phyloP scores from a whole-genome alignment of 1,140 invertebrate genomes.

The Bombyx mandarina region DNA sequence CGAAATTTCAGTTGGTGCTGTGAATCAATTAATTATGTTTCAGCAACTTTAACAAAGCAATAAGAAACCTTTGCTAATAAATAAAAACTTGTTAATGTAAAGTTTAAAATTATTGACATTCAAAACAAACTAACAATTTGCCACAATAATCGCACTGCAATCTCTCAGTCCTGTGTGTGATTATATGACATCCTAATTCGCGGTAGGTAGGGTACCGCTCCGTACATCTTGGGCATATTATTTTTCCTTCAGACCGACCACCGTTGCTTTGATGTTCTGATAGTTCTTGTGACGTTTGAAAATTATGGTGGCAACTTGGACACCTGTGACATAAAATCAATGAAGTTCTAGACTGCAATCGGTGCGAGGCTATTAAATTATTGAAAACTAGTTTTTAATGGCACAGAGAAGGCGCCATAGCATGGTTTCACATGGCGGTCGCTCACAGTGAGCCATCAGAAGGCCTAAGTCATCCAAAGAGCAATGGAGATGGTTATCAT shows the following conservation, averaged over 20 bases:
- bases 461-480: too few species aligned
- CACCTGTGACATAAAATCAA: constrained; percentile 31
- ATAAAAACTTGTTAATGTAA: background rate
- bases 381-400: too few species aligned
- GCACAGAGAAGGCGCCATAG: too few species aligned
- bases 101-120: background rate
- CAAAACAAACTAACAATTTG: constrained; percentile 37
- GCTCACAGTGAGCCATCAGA: too few species aligned
- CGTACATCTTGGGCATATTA: constrained; percentile 48
- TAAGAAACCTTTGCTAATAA: background rate
- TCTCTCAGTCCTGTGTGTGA: constrained; percentile 47
- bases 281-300: constrained; percentile 54
- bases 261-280: constrained; percentile 53
- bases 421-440: too few species aligned
- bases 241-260: constrained; percentile 51
- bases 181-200: constrained; percentile 48
- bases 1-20: too few species aligned
- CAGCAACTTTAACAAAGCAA: background rate
- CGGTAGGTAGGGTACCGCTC: constrained; percentile 55
- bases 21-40: too few species aligned
- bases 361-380: too few species aligned
- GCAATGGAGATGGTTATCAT: too few species aligned
- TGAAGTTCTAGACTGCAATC: too few species aligned
- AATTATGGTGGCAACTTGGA: constrained; percentile 53
- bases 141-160: constrained; percentile 59